A percentile compares a stretch with the other conserved stretches of the same genome.
These are phyloP conservation scores for Timandra comae DNA, from an alignment of 2,888 invertebrate species.

Conservation along the genomic window DNA sequence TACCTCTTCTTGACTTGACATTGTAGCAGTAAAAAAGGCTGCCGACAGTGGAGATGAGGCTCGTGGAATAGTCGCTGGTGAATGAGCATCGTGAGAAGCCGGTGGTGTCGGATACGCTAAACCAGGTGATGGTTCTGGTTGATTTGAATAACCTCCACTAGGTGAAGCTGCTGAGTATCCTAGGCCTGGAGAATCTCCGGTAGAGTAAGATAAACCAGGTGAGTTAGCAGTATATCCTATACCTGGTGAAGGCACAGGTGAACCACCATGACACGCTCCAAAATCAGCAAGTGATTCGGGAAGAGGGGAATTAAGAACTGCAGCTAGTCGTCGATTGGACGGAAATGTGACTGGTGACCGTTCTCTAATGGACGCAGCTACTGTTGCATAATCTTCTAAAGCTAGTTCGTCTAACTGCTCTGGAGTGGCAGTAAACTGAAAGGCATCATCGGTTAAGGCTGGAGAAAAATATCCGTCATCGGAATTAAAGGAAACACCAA, in stretches of 20 bases:
- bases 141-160: conserved; percentile 58
- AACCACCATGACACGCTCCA: conserved; percentile 84
- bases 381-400: conserved; percentile 78
- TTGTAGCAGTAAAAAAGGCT: conserved; percentile 88
- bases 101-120: conserved; percentile 91
- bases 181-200: conserved; percentile 70
- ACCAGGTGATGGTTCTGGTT: conserved; percentile 79
- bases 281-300: conserved; percentile 89
- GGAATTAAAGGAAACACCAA: conserved; percentile 79
- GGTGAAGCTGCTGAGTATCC: conserved; percentile 61
- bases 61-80: conserved; percentile 80
- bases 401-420: conserved; percentile 80
- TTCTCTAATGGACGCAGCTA: conserved; percentile 76
- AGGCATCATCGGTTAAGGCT: conserved; percentile 85
- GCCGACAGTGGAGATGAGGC: conserved; percentile 89
- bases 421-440: conserved; percentile 79
- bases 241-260: conserved; percentile 72
- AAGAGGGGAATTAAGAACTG: conserved; percentile 85
- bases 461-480: conserved; percentile 80
- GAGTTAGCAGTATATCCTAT: conserved; percentile 63
- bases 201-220: conserved; percentile 87
- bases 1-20: conserved; percentile 89
- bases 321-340: conserved; percentile 84
- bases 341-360: conserved; percentile 77
- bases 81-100: conserved; percentile 89